Evolutionary conservation across 2,888 invertebrate species (phyloP), one percentile per base, ranked within the genome.

Genomic region (Pollenia griseotomentosa): DNA sequence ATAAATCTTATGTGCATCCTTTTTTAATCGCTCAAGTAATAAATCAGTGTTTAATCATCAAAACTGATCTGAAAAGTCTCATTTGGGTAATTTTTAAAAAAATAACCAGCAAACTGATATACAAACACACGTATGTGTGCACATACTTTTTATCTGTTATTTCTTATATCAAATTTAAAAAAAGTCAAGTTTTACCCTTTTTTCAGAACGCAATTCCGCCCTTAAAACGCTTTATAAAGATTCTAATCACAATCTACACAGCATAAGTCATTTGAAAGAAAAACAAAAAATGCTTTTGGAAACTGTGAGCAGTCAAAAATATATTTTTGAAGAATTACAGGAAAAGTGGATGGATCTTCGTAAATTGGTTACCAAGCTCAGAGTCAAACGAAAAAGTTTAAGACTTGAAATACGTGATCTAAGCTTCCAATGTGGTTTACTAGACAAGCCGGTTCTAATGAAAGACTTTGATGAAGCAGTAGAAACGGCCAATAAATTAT

Each of bases 391-490:
- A 0, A 88, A 80, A 6, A 40, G 16, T 0, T 77, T 90, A 7
- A 89, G 91, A 0, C 88, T 89, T 4, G 87, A 88, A 48, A 88
- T 89, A 0, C 74, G 68, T 8, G 90, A 91, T 2, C 65, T 90
- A 0, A 90, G 88, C 40, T 90, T 88, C 40, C 90, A 91, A 46
- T 90, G 91, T 23, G 93, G 93, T 4, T 85, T 93, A 0, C 86
- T 93, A 2, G 88, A 90, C 19, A 92, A 92, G 83, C 92, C 92
- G 0, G 74, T 87, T 0, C 88, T 93, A 3, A 87, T 93, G 87
- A 48, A 86, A 7, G 93, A 93, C 73, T 93, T 89, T 63, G 93
- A 93, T 84, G 23, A 19, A 0, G 92, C 92, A 0, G 85, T 89
- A 0, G 77, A 88, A 2, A 88, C 40, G 7, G 23, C 90, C 1